A percentile compares a stretch with the other conserved stretches of the same genome.
These are phyloP conservation scores for Takifugu ocellatus DNA, from an alignment of 2,797 vertebrate species.

Conservation along the genomic window DNA sequence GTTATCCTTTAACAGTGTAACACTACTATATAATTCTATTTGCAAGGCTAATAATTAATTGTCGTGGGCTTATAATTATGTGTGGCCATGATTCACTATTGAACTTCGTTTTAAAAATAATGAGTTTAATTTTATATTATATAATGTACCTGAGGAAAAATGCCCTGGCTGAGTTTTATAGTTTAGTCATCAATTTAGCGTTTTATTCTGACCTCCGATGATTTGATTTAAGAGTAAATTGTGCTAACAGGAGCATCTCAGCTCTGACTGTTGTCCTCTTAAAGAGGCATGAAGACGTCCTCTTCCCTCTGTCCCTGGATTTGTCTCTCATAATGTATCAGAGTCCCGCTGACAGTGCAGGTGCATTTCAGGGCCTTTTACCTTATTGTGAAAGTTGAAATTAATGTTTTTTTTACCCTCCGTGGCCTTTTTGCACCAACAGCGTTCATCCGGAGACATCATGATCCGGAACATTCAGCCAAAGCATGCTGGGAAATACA, in stretches of 20 bases:
- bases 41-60: conserved; percentile 41
- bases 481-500: conserved; percentile 93
- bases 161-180: conserved; percentile 35
- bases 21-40: conserved; percentile 37
- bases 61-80: conserved; percentile 17
- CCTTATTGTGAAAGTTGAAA: not conserved
- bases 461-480: conserved; percentile 98
- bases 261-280: conserved; percentile 23
- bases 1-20: conserved; percentile 37
- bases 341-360: conserved; percentile 9
- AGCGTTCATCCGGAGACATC: conserved; percentile 94
- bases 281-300: conserved; percentile 26
- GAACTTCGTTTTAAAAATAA: conserved; percentile 10
- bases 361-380: conserved; percentile 1
- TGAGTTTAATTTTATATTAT: conserved; percentile 22
- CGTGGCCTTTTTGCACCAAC: conserved; percentile 44
- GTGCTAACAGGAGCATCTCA: conserved; percentile 50
- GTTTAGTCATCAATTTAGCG: conserved; percentile 46
- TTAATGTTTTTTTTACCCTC: conserved; percentile 6
- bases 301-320: conserved; percentile 16
- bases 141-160: conserved; percentile 48
- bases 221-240: conserved; percentile 47
- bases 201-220: conserved; percentile 38
- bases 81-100: conserved; percentile 11
- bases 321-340: conserved; percentile 21